These are phyloP conservation scores for Henricia sp. DNA, from an alignment of 53 echinoderm and acorn worm species.

Conservation along the genomic window DNA sequence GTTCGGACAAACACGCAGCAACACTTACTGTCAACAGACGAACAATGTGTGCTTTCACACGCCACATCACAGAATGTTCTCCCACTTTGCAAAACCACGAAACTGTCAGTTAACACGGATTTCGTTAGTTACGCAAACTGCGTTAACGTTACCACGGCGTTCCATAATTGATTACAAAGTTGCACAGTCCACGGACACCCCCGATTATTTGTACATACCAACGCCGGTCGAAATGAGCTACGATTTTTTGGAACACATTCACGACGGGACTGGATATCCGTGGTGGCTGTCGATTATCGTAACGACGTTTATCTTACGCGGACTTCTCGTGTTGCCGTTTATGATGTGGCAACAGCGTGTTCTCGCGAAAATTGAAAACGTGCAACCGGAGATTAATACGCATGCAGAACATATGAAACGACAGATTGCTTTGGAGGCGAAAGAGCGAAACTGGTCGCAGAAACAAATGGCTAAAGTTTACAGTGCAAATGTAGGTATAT, in stretches of 20 bases:
- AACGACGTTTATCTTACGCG: conserved; percentile 71
- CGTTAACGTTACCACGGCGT: not conserved
- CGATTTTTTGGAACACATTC: conserved; percentile 84
- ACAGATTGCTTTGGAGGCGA: conserved; percentile 70
- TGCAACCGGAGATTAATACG: conserved; percentile 86
- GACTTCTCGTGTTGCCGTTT: conserved; percentile 72
- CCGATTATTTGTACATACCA: conserved; percentile 65
- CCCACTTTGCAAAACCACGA: conserved; percentile 25
- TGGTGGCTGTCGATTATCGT: conserved; percentile 90
- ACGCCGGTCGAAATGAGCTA: conserved; percentile 80
- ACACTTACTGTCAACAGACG: not conserved
- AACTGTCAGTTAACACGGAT: not conserved
- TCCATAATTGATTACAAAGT: not conserved
- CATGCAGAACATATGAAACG: conserved; percentile 84
- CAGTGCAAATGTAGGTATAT: conserved; percentile 63
- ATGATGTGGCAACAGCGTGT: conserved; percentile 77
- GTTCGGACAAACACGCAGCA: not conserved
- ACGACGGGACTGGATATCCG: conserved; percentile 66
- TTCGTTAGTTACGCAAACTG: too few species aligned
- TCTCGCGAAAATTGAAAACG: conserved; percentile 84
- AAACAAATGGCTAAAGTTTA: conserved; percentile 69
- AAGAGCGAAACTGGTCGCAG: conserved; percentile 88
- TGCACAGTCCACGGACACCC: not conserved
- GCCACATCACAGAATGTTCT: conserved; percentile 29
- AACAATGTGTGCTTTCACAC: not conserved